These are phyloP conservation scores for Neoaliturus tenellus DNA, from an alignment of 2,888 invertebrate species.

Conservation along the genomic window DNA sequence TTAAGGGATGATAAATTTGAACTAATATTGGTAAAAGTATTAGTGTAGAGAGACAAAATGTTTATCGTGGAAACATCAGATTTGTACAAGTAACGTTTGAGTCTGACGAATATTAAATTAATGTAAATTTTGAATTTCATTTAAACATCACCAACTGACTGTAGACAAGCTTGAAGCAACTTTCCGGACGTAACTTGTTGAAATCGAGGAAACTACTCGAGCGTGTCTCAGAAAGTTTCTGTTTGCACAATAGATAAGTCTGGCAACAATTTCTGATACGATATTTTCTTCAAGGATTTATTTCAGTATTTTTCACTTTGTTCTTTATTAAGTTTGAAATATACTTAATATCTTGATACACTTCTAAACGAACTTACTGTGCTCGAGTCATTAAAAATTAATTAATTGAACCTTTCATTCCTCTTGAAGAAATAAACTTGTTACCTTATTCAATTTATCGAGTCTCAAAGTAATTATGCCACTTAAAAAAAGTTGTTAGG, in stretches of 20 bases:
- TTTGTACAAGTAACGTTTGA: neutral
- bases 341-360: neutral
- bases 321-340: neutral
- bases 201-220: constrained; percentile 36
- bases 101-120: constrained; percentile 39
- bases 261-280: constrained; percentile 25
- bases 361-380: neutral
- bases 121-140: constrained; percentile 40
- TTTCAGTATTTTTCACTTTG: neutral
- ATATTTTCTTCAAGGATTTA: neutral
- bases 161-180: constrained; percentile 1
- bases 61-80: neutral
- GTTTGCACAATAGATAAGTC: constrained; percentile 51
- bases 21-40: too few species aligned
- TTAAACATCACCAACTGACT: constrained; percentile 28
- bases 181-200: constrained; percentile 32
- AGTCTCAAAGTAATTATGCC: too few species aligned
- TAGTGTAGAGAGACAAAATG: too few species aligned
- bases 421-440: neutral
- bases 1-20: too few species aligned
- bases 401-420: neutral
- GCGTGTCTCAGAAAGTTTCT: constrained; percentile 46
- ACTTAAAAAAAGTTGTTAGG: too few species aligned
- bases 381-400: neutral
- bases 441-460: neutral